Base-by-base conservation (phyloP, 2,797 vertebrate species). In the Eleutherodactylus coqui region DNA sequence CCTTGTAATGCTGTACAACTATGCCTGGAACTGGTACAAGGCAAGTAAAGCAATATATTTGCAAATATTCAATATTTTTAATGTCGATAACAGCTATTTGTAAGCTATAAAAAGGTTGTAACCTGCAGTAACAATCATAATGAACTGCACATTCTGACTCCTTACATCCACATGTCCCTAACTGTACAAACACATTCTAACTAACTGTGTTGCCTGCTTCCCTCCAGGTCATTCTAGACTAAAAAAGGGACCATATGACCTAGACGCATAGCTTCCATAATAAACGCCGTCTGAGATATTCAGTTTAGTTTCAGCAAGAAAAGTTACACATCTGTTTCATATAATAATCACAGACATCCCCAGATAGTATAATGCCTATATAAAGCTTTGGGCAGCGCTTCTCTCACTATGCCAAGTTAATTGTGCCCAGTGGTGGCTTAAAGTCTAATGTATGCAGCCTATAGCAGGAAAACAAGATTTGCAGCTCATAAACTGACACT, bases 381-480 rank as follows among this genome's bases (percentile, higher is more conserved):
- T 75, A 49, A 82, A 73, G 86, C 82, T 75, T 13, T 75, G 75
- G 49, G 64, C 79, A 60, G 70, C 60, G 14, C 67, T 41, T 60
- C 75, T 64, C 85, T 81, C 60, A 55, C 79, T 78, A 79, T 87
- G 81, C 82, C 82, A 87, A 79, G 64, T 83, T 87, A 87, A 87
- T 87, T 87, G 78, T 84, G 86, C 86, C 86, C 86, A 87, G 86
- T 72, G 86, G 86, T 87, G 76, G 43, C 76, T 87, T 87, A 73
- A 84, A 87, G 79, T 75, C n/a, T 75, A 87, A 87, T 86, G 82
- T 72, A 84, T 84, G 64, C 82, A 75, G 67, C 51, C 75, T 87
- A 80, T 75, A 84, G 69, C 82, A 84, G 82, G 67, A 87, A 84
- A 79, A 80, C 64, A 87, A 87, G 75, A 87, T 87, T 87, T 87